Percentiles rank a stretch among this genome's conserved stretches.
Evolutionary conservation across 2,797 vertebrate species (phyloP).

Genomic region (Meriones psammophilus): DNA sequence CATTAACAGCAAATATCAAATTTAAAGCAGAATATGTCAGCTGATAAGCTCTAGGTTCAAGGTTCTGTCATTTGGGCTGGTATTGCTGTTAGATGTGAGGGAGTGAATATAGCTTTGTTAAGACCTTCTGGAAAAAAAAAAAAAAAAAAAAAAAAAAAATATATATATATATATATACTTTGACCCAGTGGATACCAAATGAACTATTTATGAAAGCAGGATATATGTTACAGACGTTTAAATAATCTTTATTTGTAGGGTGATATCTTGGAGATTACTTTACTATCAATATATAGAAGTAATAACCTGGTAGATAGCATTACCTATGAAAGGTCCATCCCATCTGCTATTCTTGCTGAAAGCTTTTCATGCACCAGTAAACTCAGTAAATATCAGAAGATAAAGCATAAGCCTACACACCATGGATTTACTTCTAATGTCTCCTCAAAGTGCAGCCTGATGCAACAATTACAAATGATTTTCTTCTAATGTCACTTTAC

Average conservation of each 20-base stretch:
- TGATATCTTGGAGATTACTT: conserved; percentile 93
- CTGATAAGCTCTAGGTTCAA: conserved; percentile 73
- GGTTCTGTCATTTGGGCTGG: conserved; percentile 81
- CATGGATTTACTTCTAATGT: conserved; percentile 94
- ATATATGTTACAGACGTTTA: conserved; percentile 90
- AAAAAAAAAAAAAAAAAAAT: conserved; percentile 46
- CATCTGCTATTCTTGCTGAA: conserved; percentile 93
- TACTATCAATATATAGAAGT: conserved; percentile 94
- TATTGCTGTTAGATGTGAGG: conserved; percentile 76
- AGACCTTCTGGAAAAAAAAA: conserved; percentile 85
- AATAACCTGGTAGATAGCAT: conserved; percentile 94
- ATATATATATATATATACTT: conserved; percentile 81
- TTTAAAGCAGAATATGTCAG: conserved; percentile 84
- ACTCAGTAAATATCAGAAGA: conserved; percentile 95
- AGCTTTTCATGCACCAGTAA: conserved; percentile 94
- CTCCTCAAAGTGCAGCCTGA: conserved; percentile 93
- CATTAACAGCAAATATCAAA: conserved; percentile 82
- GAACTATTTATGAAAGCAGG: conserved; percentile 86
- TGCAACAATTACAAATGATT: conserved; percentile 95
- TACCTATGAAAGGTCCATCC: conserved; percentile 93
- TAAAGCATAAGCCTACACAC: conserved; percentile 93
- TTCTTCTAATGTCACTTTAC: conserved; percentile 95
- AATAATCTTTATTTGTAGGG: conserved; percentile 92
- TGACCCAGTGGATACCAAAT: conserved; percentile 85
- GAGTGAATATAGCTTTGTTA: conserved; percentile 76